phyloP scores from a whole-genome alignment of 2,797 vertebrate species.

The Catamblyrhynchus diadema region DNA sequence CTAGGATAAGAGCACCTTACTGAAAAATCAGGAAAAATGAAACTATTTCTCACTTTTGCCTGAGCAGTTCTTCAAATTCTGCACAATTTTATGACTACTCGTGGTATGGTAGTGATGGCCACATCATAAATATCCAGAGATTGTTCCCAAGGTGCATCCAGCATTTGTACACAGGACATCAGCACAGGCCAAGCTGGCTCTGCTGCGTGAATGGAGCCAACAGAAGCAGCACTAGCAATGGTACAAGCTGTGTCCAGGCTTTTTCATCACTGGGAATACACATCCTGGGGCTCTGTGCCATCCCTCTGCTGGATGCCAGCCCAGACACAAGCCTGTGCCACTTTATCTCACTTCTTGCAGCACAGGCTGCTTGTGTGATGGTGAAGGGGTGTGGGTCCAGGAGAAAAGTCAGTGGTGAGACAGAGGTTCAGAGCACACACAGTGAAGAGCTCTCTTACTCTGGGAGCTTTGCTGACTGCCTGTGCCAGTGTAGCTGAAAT shows the following conservation, averaged over 20 bases:
- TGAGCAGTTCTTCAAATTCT: not conserved
- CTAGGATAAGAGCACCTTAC: not conserved
- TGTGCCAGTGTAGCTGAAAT: not conserved
- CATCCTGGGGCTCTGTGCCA: not conserved
- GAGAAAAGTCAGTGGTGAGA: not conserved
- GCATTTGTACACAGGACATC: rapidly evolving
- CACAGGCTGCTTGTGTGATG: not conserved
- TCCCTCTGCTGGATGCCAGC: not conserved
- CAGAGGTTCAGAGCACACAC: not conserved
- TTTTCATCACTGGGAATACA: not conserved
- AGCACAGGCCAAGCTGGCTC: not conserved
- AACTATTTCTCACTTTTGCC: not conserved
- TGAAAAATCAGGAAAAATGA: not conserved
- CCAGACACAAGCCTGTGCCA: not conserved
- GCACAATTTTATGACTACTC: not conserved
- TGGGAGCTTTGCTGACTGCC: not conserved
- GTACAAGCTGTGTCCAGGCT: not conserved
- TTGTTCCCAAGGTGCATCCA: not conserved
- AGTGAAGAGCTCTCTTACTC: not conserved
- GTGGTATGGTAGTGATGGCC: not conserved
- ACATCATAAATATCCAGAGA: not conserved
- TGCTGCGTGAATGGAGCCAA: not conserved
- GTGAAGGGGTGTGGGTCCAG: not conserved
- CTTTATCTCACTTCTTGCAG: not conserved
- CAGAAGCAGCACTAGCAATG: not conserved